Evolutionary conservation across 1,140 invertebrate species (phyloP).

Genomic region (Phocides pigmalion): DNA sequence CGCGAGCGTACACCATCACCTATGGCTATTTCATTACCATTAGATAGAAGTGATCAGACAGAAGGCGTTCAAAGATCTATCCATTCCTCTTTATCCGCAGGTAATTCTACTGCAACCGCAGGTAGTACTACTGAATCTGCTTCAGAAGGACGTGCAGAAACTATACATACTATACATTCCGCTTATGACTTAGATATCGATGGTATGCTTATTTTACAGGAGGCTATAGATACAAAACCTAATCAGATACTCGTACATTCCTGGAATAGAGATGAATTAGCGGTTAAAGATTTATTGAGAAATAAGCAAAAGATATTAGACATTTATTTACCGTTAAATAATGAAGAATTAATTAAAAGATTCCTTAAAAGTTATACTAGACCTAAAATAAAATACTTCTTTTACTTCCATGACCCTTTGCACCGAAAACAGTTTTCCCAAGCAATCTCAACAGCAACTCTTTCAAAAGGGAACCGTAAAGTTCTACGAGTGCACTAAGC

Average conservation of each 20-base stretch:
- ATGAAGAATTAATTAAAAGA: slow-evolving; percentile 21
- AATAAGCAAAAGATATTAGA: slow-evolving; percentile 36
- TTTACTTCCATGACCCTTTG: slow-evolving; percentile 32
- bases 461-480: slow-evolving; percentile 35
- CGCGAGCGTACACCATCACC: not conserved
- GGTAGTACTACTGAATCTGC: slow-evolving; percentile 18
- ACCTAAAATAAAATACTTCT: slow-evolving; percentile 34
- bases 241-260: slow-evolving; percentile 40
- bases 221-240: slow-evolving; percentile 44
- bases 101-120: not conserved
- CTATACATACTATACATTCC: slow-evolving; percentile 17
- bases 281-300: slow-evolving; percentile 38
- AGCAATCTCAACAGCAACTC: not conserved
- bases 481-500: slow-evolving; percentile 37
- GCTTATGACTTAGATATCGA: too few species aligned
- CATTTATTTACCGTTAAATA: slow-evolving; percentile 21
- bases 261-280: slow-evolving; percentile 35
- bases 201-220: slow-evolving; percentile 37
- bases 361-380: slow-evolving; percentile 23
- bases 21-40: slow-evolving; percentile 1
- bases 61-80: not conserved
- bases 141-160: slow-evolving; percentile 14
- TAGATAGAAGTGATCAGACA: not conserved
- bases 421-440: too few species aligned
- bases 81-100: not conserved